Conservation (phyloP, 2,797 vertebrate species). For the Margarornis squamiger region DNA sequence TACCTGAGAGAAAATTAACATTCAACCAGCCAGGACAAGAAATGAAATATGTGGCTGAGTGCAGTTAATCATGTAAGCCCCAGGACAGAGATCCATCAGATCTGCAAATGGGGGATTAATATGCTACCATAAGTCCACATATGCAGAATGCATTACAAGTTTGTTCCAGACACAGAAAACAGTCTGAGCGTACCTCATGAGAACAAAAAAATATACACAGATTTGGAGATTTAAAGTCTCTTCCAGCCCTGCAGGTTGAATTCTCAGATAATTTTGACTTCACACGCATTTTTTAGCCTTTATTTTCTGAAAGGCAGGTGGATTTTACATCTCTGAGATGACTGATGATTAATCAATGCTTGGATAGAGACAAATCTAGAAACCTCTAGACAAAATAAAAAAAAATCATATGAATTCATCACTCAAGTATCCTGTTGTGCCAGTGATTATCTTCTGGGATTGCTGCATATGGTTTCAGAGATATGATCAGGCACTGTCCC, state of each 20-base stretch:
- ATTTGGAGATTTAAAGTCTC: background rate
- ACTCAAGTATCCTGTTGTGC: background rate
- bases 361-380: background rate
- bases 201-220: background rate
- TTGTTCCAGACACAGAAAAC: background rate
- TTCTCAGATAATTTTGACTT: conserved; percentile 3
- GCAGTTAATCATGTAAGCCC: conserved; percentile 43
- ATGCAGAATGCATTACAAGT: conserved; percentile 15
- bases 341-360: background rate
- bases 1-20: conserved; percentile 37
- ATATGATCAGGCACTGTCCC: conserved; percentile 34
- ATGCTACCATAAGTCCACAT: background rate
- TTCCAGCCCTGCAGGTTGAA: background rate
- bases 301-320: background rate
- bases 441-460: background rate
- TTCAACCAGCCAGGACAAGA: conserved; percentile 40
- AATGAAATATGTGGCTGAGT: conserved; percentile 32
- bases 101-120: conserved; percentile 45
- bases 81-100: conserved; percentile 28
- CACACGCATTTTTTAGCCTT: background rate
- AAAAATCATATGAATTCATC: background rate
- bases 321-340: background rate
- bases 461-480: conserved; percentile 47
- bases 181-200: background rate
- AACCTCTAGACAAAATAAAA: background rate